A percentile compares a stretch with the other conserved stretches of the same genome.
phyloP scores from a whole-genome alignment of 1,140 invertebrate genomes.

The Orussus abietinus region DNA sequence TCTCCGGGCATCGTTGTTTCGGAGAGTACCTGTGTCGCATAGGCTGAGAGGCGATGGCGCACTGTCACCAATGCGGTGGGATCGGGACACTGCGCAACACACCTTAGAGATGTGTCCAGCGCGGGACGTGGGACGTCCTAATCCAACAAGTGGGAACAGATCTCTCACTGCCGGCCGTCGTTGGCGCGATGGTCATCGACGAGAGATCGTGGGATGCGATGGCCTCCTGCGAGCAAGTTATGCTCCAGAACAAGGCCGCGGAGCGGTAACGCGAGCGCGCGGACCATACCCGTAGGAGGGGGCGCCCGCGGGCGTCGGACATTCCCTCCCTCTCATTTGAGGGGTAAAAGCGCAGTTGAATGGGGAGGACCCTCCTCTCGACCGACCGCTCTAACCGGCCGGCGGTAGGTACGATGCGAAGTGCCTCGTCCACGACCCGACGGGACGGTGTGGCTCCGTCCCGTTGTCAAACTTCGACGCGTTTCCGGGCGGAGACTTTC shows the following conservation, averaged over 20 bases:
- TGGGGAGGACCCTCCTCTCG: no score
- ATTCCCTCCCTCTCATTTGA: slow-evolving; percentile 1
- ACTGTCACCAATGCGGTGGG: background rate
- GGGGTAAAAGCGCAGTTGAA: no score
- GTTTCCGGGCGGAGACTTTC: no score
- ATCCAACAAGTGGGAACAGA: background rate
- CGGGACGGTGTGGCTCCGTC: no score
- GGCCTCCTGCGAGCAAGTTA: background rate
- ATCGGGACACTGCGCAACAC: slow-evolving; percentile 1
- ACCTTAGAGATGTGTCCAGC: background rate
- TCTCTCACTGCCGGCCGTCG: background rate
- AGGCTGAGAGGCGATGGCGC: background rate
- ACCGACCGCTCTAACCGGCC: no score
- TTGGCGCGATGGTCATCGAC: background rate
- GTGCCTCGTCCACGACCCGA: no score
- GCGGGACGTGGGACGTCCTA: background rate
- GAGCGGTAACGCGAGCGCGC: background rate
- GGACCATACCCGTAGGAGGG: background rate
- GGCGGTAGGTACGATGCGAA: no score
- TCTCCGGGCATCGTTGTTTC: slow-evolving; percentile 30
- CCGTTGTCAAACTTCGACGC: no score
- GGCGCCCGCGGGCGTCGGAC: background rate
- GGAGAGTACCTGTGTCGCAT: slow-evolving; percentile 12
- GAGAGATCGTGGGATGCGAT: background rate
- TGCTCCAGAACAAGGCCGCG: background rate